A percentile compares a stretch with the other conserved stretches of the same genome.
Conservation (phyloP, 2,888 invertebrate genomes). For the Harpalus rubripes region DNA sequence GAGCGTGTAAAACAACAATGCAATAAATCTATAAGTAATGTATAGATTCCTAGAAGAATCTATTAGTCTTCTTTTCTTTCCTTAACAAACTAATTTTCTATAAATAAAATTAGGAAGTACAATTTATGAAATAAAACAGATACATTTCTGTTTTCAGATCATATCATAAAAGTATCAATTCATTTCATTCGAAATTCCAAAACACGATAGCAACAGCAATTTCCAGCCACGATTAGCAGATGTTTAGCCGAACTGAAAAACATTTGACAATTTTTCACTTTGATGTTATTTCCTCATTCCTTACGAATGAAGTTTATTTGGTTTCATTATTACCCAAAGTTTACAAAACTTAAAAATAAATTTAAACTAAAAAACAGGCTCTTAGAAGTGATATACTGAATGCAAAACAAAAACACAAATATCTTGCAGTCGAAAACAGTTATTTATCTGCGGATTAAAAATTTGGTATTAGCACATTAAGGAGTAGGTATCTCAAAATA, state of each 20-base stretch:
- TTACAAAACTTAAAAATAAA: conserved; percentile 49
- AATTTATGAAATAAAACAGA: conserved; percentile 10
- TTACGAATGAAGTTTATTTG: conserved; percentile 41
- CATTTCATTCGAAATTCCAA: conserved; percentile 30
- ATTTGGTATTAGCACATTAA: too few species aligned
- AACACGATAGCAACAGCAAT: conserved; percentile 46
- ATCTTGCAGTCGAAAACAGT: too few species aligned
- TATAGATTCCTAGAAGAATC: too few species aligned
- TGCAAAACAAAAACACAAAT: conserved; percentile 6
- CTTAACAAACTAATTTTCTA: too few species aligned
- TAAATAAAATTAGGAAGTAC: neutral
- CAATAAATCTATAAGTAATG: too few species aligned
- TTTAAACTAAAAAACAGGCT: conserved; percentile 12
- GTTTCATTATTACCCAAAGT: conserved; percentile 53
- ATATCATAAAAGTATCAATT: conserved; percentile 56
- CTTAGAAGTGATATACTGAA: conserved; percentile 20
- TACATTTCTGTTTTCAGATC: conserved; percentile 16
- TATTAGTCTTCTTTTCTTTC: too few species aligned
- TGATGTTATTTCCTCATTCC: conserved; percentile 56
- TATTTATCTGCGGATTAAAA: too few species aligned
- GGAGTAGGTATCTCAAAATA: neutral
- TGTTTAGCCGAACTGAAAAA: conserved; percentile 40
- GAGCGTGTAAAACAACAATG: too few species aligned
- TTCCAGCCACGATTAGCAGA: conserved; percentile 49
- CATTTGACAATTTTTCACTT: conserved; percentile 56